Evolutionary conservation across 1,140 invertebrate species (phyloP).

Genomic region (Drosophila santomea): DNA sequence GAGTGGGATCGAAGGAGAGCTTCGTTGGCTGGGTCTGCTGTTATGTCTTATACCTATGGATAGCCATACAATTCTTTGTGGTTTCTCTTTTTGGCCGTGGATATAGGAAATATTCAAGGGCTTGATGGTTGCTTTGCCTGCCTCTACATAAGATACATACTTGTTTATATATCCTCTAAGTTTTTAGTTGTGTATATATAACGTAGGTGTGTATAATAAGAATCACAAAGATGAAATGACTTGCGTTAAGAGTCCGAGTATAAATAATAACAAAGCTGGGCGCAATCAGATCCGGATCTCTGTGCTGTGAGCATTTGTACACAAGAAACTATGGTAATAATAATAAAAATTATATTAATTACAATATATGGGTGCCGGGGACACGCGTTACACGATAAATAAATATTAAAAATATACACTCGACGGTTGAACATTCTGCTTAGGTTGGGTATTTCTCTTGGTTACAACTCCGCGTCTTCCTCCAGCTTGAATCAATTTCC

Average conservation of each 20-base stretch:
- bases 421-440: slow-evolving; percentile 63
- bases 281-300: slow-evolving; percentile 27
- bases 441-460: slow-evolving; percentile 22
- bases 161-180: slow-evolving; percentile 38
- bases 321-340: slow-evolving; percentile 45
- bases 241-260: slow-evolving; percentile 54
- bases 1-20: slow-evolving; percentile 4
- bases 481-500: neutral
- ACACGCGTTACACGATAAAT: slow-evolving; percentile 45
- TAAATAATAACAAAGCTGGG: slow-evolving; percentile 38
- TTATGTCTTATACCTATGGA: slow-evolving; percentile 29
- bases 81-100: slow-evolving; percentile 15
- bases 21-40: slow-evolving; percentile 16
- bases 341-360: slow-evolving; percentile 51
- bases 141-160: slow-evolving; percentile 28
- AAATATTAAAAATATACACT: slow-evolving; percentile 59
- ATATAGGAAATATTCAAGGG: slow-evolving; percentile 22
- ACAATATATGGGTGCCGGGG: slow-evolving; percentile 32
- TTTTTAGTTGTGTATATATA: slow-evolving; percentile 22
- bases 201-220: slow-evolving; percentile 39
- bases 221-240: slow-evolving; percentile 76
- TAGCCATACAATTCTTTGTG: slow-evolving; percentile 17
- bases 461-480: neutral
- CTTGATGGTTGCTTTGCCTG: slow-evolving; percentile 21
- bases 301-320: slow-evolving; percentile 26